phyloP scores from a whole-genome alignment of 2,797 vertebrate species.

The Periophthalmus magnuspinnatus region DNA sequence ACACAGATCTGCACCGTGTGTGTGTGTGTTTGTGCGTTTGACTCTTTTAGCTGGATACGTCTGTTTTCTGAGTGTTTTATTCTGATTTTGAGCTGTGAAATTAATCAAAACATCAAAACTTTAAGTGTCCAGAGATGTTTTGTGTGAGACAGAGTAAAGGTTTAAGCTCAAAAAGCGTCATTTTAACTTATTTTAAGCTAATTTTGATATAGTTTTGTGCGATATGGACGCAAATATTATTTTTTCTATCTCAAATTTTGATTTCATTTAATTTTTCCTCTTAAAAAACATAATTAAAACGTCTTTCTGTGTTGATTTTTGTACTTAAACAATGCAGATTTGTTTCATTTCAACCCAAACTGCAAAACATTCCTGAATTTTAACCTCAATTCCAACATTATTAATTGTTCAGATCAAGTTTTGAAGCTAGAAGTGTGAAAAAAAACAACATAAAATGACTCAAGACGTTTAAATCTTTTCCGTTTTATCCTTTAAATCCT shows the following conservation, averaged over 20 bases:
- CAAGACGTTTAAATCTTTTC: neutral
- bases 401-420: neutral
- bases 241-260: no score
- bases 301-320: no score
- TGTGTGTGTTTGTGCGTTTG: slow-evolving; percentile 1
- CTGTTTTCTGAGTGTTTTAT: slow-evolving; percentile 42
- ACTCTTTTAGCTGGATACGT: slow-evolving; percentile 29
- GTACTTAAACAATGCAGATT: no score
- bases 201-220: no score
- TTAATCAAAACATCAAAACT: slow-evolving; percentile 37
- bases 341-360: no score
- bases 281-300: no score
- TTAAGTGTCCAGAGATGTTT: slow-evolving; percentile 14
- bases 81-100: slow-evolving; percentile 37
- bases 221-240: no score
- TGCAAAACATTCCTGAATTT: no score
- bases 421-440: slow-evolving; percentile 14
- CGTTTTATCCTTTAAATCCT: slow-evolving; percentile 52
- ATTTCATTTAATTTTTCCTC: no score
- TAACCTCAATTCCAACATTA: no score
- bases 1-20: slow-evolving; percentile 10
- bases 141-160: slow-evolving; percentile 31
- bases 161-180: neutral
- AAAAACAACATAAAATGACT: slow-evolving; percentile 9
- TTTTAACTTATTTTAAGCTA: neutral